These are phyloP conservation scores for Lethocerus indicus DNA, from an alignment of 1,140 invertebrate genomes.

Conservation along the genomic window DNA sequence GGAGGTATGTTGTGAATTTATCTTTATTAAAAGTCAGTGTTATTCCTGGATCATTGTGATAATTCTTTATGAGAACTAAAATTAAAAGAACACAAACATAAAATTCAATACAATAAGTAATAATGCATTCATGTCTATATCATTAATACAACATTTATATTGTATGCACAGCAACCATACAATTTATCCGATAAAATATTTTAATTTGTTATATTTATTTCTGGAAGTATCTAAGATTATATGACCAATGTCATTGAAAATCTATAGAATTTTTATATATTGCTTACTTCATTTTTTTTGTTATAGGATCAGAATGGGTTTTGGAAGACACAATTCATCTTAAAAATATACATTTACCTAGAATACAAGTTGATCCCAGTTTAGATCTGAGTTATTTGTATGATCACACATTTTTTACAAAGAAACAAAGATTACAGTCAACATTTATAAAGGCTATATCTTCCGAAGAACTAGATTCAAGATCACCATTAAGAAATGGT, in stretches of 20 bases:
- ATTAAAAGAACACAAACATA: too few species aligned
- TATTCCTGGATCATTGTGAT: too few species aligned
- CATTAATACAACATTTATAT: background rate
- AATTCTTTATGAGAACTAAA: too few species aligned
- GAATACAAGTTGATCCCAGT: conserved; percentile 62
- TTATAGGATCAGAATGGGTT: conserved; percentile 67
- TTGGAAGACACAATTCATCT: conserved; percentile 91
- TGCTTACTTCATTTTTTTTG: conserved; percentile 1
- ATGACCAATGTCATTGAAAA: background rate
- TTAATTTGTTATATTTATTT: background rate
- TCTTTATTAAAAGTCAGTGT: too few species aligned
- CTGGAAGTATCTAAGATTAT: background rate
- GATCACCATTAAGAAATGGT: conserved; percentile 15
- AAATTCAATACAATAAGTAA: background rate
- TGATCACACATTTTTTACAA: conserved; percentile 51
- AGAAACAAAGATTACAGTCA: conserved; percentile 20
- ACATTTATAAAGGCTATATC: conserved; percentile 22
- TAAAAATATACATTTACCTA: conserved; percentile 69
- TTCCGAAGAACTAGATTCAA: conserved; percentile 19
- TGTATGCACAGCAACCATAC: too few species aligned
- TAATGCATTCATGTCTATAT: background rate
- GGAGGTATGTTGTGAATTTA: conserved; percentile 65
- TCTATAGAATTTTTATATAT: background rate
- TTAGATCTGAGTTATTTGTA: conserved; percentile 69
- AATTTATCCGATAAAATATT: background rate